A percentile compares a stretch with the other conserved stretches of the same genome.
Conservation (phyloP, 2,797 vertebrate species). For the Thamnophis elegans region DNA sequence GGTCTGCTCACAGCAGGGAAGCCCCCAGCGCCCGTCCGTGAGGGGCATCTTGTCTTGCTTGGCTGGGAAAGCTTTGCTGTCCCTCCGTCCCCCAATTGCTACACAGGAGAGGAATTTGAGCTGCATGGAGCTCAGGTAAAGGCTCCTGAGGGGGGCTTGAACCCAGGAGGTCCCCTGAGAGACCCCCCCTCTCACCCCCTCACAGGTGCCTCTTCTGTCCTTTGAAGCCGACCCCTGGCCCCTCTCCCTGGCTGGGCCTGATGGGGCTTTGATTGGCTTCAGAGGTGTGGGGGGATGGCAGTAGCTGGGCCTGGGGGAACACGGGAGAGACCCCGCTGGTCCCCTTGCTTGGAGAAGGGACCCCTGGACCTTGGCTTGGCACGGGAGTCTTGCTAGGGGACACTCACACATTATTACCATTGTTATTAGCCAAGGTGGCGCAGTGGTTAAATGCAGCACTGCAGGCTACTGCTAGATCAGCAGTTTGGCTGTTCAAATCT, state of each 20-base stretch:
- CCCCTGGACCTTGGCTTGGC: background rate
- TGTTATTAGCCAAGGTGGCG: too few species aligned
- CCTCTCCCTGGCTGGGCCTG: background rate
- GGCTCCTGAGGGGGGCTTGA: background rate
- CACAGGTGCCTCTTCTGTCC: background rate
- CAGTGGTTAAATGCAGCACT: too few species aligned
- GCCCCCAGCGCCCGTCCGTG: background rate
- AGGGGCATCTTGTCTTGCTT: background rate
- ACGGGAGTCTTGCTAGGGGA: background rate
- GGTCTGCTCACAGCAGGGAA: background rate
- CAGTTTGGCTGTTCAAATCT: too few species aligned
- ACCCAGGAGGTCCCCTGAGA: background rate
- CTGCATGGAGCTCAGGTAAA: background rate
- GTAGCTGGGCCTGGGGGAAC: background rate
- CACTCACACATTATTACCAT: background rate
- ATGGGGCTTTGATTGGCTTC: background rate
- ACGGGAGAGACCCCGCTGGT: background rate
- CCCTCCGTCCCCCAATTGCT: background rate
- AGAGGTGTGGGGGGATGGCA: background rate
- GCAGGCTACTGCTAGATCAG: too few species aligned
- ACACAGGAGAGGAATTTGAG: background rate
- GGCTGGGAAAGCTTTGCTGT: background rate
- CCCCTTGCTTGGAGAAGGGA: background rate
- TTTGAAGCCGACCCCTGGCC: background rate
- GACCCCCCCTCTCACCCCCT: too few species aligned